A percentile compares a stretch with the other conserved stretches of the same genome.
These are phyloP conservation scores for Dryas iulia DNA, from an alignment of 1,140 invertebrate species.

Conservation along the genomic window DNA sequence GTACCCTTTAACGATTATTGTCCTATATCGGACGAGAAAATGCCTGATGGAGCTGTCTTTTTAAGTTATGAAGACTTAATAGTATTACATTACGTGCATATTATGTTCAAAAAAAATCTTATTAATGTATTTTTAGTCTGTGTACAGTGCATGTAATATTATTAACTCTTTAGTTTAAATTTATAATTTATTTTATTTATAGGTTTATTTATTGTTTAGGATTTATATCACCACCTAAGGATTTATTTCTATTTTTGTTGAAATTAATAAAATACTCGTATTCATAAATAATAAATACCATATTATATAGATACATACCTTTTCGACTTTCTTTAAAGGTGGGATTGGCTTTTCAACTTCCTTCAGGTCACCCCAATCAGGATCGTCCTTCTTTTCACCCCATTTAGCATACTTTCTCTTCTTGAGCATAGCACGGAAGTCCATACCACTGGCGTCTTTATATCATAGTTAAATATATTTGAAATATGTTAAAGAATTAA, in stretches of 20 bases:
- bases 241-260: not conserved
- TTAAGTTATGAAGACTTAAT: not conserved
- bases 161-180: slow-evolving; percentile 2
- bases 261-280: not conserved
- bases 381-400: slow-evolving; percentile 93
- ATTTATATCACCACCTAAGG: slow-evolving; percentile 63
- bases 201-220: slow-evolving; percentile 30
- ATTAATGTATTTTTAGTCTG: slow-evolving; percentile 11
- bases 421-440: slow-evolving; percentile 98
- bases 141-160: slow-evolving; percentile 16
- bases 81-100: not conserved
- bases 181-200: slow-evolving; percentile 27
- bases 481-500: no score
- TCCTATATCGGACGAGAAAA: no score
- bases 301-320: slow-evolving; percentile 82
- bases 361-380: slow-evolving; percentile 95
- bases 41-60: slow-evolving; percentile 54
- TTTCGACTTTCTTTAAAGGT: slow-evolving; percentile 94
- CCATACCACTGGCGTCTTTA: slow-evolving; percentile 96
- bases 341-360: slow-evolving; percentile 93
- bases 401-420: slow-evolving; percentile 98
- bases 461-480: slow-evolving; percentile 22
- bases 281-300: not conserved
- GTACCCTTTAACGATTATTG: no score
- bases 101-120: not conserved